Evolutionary conservation across 2,797 vertebrate species (phyloP).

Genomic region (Eidolon dupreanum): DNA sequence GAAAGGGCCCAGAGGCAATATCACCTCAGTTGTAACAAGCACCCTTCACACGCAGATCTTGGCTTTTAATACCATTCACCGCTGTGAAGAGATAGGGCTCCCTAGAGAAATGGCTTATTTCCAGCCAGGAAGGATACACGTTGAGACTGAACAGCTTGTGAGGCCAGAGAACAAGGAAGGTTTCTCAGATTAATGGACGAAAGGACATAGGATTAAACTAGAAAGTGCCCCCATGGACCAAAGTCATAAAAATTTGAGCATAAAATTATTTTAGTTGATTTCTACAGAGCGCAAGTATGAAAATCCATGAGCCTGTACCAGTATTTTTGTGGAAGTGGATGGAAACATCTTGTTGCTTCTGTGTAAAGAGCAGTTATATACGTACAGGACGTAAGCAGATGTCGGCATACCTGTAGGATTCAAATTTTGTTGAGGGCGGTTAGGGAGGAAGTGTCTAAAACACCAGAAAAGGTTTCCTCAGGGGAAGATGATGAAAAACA

Average conservation of each 20-base stretch:
- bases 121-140: not conserved
- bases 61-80: not conserved
- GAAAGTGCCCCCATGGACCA: not conserved
- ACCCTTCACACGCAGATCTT: not conserved
- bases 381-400: not conserved
- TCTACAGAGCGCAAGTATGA: not conserved
- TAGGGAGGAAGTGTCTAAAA: not conserved
- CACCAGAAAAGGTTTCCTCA: not conserved
- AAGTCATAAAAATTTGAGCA: not conserved
- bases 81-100: not conserved
- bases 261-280: not conserved
- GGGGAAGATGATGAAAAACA: not conserved
- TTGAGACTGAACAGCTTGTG: not conserved
- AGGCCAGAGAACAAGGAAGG: not conserved
- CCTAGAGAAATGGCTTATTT: not conserved
- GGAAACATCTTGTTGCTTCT: not conserved
- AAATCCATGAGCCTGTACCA: not conserved
- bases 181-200: not conserved
- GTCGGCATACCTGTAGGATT: not conserved
- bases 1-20: not conserved
- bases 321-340: not conserved
- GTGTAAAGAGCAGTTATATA: not conserved
- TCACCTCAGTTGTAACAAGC: not conserved
- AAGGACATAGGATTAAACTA: not conserved
- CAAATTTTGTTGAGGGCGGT: not conserved